These are phyloP conservation scores for Dysdera silvatica DNA, from an alignment of 1,140 invertebrate genomes.

Conservation along the genomic window DNA sequence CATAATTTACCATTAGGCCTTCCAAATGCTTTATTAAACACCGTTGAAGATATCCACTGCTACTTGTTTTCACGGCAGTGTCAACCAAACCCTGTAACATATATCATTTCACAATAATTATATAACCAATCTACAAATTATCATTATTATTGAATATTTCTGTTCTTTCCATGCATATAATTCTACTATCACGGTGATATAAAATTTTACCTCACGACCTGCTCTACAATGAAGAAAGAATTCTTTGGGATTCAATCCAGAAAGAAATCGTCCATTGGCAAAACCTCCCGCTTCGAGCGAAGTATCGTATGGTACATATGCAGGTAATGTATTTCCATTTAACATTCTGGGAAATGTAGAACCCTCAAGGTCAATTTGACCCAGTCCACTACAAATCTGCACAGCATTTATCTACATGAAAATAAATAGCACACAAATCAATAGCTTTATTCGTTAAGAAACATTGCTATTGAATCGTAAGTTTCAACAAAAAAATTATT, in stretches of 20 bases:
- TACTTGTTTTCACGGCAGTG: slow-evolving; percentile 77
- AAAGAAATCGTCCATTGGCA: slow-evolving; percentile 91
- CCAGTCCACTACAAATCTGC: slow-evolving; percentile 93
- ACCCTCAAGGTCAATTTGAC: slow-evolving; percentile 98
- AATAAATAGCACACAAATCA: not conserved
- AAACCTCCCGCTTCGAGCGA: slow-evolving; percentile 91
- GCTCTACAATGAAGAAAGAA: slow-evolving; percentile 99
- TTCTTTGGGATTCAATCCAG: slow-evolving; percentile 92
- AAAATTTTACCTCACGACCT: slow-evolving; percentile 72
- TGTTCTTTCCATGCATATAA: too few relatives aligned
- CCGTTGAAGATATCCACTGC: slow-evolving; percentile 94
- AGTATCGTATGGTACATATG: slow-evolving; percentile 82
- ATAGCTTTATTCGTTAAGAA: not conserved
- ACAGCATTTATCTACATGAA: slow-evolving; percentile 71
- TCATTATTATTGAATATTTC: not conserved
- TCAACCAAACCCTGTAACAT: slow-evolving; percentile 54
- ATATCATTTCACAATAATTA: too few relatives aligned
- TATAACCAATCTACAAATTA: not conserved
- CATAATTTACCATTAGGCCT: slow-evolving; percentile 82
- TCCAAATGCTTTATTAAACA: slow-evolving; percentile 98
- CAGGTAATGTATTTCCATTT: slow-evolving; percentile 83
- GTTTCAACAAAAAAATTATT: too few relatives aligned
- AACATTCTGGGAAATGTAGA: slow-evolving; percentile 91
- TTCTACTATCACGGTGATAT: not conserved
- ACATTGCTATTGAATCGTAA: not conserved